Evolutionary conservation across 2,888 invertebrate genomes (phyloP).

Genomic region (Salticus scenicus): DNA sequence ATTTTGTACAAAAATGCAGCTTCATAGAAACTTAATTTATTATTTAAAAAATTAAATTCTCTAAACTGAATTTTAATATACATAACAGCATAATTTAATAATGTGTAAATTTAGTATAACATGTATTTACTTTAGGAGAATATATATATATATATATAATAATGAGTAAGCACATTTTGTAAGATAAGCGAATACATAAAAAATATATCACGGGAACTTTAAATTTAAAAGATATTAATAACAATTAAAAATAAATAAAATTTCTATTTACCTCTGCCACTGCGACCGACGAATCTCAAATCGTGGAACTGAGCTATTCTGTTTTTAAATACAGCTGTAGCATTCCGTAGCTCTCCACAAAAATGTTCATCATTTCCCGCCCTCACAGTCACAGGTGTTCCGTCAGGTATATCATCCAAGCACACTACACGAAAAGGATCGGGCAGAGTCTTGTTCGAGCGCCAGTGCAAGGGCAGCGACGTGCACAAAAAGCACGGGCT

Average conservation of each 20-base stretch:
- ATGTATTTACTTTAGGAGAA: no score
- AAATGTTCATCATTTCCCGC: slow-evolving; percentile 99
- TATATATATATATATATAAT: no score
- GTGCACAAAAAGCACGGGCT: slow-evolving; percentile 98
- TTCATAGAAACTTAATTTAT: no score
- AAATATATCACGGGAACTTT: no score
- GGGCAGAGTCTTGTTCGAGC: slow-evolving; percentile 97
- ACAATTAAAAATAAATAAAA: background rate
- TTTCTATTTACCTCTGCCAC: slow-evolving; percentile 93
- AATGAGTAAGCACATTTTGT: no score
- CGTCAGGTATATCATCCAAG: slow-evolving; percentile 91
- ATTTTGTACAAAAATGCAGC: no score
- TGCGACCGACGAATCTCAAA: slow-evolving; percentile 96
- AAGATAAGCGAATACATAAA: no score
- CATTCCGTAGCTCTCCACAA: slow-evolving; percentile 93
- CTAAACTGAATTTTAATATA: no score
- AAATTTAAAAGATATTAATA: no score
- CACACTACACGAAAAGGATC: slow-evolving; percentile 96
- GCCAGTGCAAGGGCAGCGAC: slow-evolving; percentile 94
- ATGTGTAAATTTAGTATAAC: no score
- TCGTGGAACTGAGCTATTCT: slow-evolving; percentile 98
- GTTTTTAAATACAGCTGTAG: slow-evolving; percentile 94
- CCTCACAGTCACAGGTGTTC: slow-evolving; percentile 92
- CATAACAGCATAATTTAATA: no score
- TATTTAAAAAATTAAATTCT: no score